Base-by-base conservation (phyloP, 2,888 invertebrate genomes). In the Hyalella azteca region DNA sequence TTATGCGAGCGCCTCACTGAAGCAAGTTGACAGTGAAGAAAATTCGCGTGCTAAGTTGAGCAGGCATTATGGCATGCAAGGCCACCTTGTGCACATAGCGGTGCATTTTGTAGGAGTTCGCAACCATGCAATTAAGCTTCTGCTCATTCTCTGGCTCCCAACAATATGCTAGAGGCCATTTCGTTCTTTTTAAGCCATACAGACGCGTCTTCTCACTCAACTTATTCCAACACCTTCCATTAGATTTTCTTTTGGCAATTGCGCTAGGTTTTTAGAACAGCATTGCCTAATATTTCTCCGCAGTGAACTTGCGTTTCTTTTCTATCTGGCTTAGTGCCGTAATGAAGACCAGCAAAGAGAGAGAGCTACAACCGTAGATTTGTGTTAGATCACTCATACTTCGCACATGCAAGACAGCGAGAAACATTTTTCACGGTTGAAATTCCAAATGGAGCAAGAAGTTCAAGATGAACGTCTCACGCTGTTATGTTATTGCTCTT, bases 141-240 rank as follows among this genome's bases (percentile, higher is more conserved):
- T 36, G 32, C 66, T 66, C 66, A 66, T 66, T 66, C 66, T 32
- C 36, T 32, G 66, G 36, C 66, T 66, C 66, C 66, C 66, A 66
- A 66, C 66, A 66, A 66, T 66, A 66, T 66, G 66, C 66, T 66
- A 66, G 66, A 66, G 66, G 66, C 66, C 66, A 66, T 66, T 66
- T 36, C 36, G 36, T 66, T 66, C 66, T 66, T 66, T 66, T 66
- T 66, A 66, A 7, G 66, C 66, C 66, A 32, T 66, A 32, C 29
- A 66, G 36, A 66, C 66, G 66, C 66, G 66, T 66, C 66, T 66
- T 66, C 66, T 66, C 66, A 66, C 66, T 66, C 66, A 66, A 66
- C 66, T 66, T 66, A 66, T 66, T 66, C 66, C 66, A 66, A 66
- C 66, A 66, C 66, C 39, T 66, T 66, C 66, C 66, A 66, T 66